Evolutionary conservation across 2,113 vertebrate genomes (phyloP).

Genomic region (Ailurus styani): DNA sequence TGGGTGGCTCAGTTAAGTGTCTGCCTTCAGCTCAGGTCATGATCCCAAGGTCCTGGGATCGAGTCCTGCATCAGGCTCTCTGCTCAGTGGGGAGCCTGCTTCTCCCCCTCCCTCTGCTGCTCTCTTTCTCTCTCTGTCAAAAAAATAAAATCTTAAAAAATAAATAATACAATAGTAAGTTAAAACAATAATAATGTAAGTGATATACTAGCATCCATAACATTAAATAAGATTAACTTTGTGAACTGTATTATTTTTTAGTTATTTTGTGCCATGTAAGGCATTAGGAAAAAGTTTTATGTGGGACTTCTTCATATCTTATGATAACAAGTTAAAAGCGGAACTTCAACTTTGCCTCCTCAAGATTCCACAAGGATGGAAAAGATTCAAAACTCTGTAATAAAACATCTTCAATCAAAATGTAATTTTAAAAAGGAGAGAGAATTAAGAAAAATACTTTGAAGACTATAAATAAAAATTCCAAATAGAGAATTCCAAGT

Average conservation of each 20-base stretch:
- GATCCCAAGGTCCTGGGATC: too few species aligned
- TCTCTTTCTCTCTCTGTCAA: not conserved
- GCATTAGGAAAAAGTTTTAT: not conserved
- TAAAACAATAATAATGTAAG: not conserved
- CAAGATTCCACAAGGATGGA: not conserved
- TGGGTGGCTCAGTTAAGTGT: not conserved
- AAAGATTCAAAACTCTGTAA: not conserved
- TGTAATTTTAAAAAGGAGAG: not conserved
- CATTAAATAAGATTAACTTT: not conserved
- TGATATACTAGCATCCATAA: not conserved
- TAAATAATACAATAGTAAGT: not conserved
- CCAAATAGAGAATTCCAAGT: not conserved
- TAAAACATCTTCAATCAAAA: constrained; percentile 3
- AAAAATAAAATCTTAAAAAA: not conserved
- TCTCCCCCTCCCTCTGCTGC: too few species aligned
- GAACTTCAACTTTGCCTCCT: not conserved
- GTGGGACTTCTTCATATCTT: not conserved
- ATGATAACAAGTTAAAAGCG: not conserved
- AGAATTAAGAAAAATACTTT: not conserved
- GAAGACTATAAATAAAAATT: not conserved
- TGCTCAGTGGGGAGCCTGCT: too few species aligned
- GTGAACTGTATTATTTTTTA: not conserved
- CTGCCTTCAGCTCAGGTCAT: not conserved
- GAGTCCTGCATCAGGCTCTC: too few species aligned
- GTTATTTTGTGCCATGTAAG: not conserved